Conservation (phyloP, 2,797 vertebrate genomes). For the Sebastes iracundus region DNA sequence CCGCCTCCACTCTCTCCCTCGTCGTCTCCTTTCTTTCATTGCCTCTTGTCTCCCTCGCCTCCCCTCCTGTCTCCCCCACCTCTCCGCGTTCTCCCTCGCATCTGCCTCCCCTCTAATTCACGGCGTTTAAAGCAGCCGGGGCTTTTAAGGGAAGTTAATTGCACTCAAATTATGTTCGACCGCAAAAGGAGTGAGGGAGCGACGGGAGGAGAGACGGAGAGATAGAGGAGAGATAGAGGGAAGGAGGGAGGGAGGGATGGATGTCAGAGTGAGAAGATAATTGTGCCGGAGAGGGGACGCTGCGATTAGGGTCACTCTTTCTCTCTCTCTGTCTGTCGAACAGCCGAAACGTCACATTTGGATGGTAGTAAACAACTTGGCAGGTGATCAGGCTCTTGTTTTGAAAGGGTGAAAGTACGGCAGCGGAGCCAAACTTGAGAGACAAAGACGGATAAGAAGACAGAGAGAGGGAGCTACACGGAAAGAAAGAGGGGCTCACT, state of each 20-base stretch:
- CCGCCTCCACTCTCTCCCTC: conserved; percentile 41
- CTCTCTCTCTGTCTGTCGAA: conserved; percentile 60
- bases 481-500: conserved; percentile 30
- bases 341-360: conserved; percentile 59
- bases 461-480: conserved; percentile 12
- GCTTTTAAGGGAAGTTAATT: conserved; percentile 90
- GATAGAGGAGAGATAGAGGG: conserved; percentile 53
- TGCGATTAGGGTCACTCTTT: conserved; percentile 80
- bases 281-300: conserved; percentile 81
- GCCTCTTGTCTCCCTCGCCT: conserved; percentile 44
- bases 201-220: conserved; percentile 62
- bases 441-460: conserved; percentile 55
- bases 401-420: conserved; percentile 57
- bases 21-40: conserved; percentile 50
- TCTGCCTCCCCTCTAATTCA: conserved; percentile 81
- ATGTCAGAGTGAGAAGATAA: conserved; percentile 83
- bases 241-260: conserved; percentile 68
- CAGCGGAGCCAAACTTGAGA: conserved; percentile 60
- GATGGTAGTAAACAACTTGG: conserved; percentile 75
- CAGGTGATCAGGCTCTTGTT: conserved; percentile 71
- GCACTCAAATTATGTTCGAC: conserved; percentile 90
- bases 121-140: conserved; percentile 83
- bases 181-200: conserved; percentile 80
- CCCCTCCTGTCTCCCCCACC: conserved; percentile 48
- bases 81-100: conserved; percentile 34